Base-by-base conservation (phyloP, 2,113 vertebrate species). In the Phylloscopus trochiloides region DNA sequence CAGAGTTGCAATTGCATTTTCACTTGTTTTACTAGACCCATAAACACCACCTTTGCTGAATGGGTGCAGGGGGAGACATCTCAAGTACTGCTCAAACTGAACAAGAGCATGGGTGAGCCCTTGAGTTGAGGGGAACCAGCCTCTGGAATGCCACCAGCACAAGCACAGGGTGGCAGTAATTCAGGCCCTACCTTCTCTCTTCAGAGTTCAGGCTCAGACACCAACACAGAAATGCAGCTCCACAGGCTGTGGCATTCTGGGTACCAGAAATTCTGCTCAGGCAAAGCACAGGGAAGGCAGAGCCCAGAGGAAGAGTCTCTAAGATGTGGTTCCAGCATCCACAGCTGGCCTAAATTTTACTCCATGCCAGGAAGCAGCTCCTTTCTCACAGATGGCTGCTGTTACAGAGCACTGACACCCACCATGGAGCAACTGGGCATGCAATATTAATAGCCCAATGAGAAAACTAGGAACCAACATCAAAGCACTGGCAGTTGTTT, bases 401-500 rank as follows among this genome's bases (percentile, higher is more conserved):
- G 90, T 17, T 83, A 90, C 67, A 12, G 4, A 90, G 90, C 6
- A 1, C 59, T 82, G 90, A 93, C 93, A 95, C 71, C 91, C 91
- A 91, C 80, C 82, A 83, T 0, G 2, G 72, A 90, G 88, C 58
- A 94, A 95, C 58, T 32, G 63, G 81, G 81, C 85, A 88, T 83
- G 75, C 88, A 96, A 71, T 92, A 97, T 92, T 96, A 92, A 96
- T 42, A 92, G 78, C 67, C 14, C 85, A 90, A 66, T 43, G 71
- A 92, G 90, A 96, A 96, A 96, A 95, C 80, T 36, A 86, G 77
- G 48, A 92, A 43, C 81, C 47, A 67, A 96, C 82, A 93, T 95
- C 75, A 94, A 95, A 96, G 87, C 63, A 58, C 82, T 45, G 55
- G 4, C 71, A 93, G 85, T 59, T 77, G 71, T 58, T 92, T 93